Evolutionary conservation across 2,888 invertebrate genomes (phyloP).

Genomic region (Chrysopilus asiliformis): DNA sequence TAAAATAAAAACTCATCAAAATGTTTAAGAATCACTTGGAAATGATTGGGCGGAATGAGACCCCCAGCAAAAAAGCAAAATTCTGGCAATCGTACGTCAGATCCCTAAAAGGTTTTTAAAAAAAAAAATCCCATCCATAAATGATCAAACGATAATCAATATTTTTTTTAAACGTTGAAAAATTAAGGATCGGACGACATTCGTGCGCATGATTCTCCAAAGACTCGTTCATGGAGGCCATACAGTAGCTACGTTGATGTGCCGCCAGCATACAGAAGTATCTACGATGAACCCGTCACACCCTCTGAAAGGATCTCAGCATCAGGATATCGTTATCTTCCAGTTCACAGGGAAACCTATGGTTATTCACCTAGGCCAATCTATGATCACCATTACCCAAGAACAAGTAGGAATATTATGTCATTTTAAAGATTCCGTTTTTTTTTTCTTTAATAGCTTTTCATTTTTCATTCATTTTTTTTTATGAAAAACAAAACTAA

Average conservation of each 20-base stretch:
- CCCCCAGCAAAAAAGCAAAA: conserved; percentile 82
- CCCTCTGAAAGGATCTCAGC: conserved; percentile 74
- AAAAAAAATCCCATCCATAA: background rate
- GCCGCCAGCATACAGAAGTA: conserved; percentile 64
- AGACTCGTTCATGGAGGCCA: conserved; percentile 46
- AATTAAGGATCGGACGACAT: conserved; percentile 74
- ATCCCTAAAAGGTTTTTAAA: conserved; percentile 65
- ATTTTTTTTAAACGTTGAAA: background rate
- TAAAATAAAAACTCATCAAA: conserved; percentile 47
- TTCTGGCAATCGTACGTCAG: conserved; percentile 90
- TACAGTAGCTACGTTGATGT: conserved; percentile 65
- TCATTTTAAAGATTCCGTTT: no score
- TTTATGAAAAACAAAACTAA: no score
- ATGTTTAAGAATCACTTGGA: conserved; percentile 87
- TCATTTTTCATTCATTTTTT: no score
- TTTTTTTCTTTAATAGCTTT: no score
- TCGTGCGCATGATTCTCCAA: conserved; percentile 73
- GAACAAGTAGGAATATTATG: conserved; percentile 87
- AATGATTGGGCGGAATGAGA: conserved; percentile 88
- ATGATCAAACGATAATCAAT: background rate
- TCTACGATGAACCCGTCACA: conserved; percentile 71
- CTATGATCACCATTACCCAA: conserved; percentile 75
- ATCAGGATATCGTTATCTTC: conserved; percentile 82
- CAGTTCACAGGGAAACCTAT: conserved; percentile 79
- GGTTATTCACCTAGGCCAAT: conserved; percentile 80